Conservation (phyloP, 2,113 vertebrate species). For the Passer montanus region DNA sequence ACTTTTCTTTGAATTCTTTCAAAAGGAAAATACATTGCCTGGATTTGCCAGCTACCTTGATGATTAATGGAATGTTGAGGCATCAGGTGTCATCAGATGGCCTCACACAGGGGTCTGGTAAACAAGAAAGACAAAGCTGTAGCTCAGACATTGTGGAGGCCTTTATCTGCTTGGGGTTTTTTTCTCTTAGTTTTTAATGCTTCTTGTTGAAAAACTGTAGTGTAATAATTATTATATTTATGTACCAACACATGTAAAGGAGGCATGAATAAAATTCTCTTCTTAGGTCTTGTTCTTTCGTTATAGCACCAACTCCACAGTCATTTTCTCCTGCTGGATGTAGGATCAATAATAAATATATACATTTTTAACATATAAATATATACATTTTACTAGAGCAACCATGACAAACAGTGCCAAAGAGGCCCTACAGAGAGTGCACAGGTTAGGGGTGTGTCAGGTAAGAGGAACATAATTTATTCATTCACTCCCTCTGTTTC, state of each 20-base stretch:
- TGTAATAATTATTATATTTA: neutral
- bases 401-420: neutral
- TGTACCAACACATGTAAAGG: neutral
- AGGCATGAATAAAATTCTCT: neutral
- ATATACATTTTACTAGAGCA: neutral
- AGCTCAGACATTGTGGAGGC: neutral
- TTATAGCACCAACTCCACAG: neutral
- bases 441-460: accelerated
- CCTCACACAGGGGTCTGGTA: neutral
- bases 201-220: neutral
- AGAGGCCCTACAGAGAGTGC: neutral
- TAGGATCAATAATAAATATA: neutral
- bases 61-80: neutral
- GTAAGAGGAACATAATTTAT: neutral
- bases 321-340: neutral
- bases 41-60: neutral
- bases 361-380: neutral
- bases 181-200: neutral
- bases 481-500: neutral
- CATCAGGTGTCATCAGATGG: neutral
- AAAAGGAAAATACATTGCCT: neutral
- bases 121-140: neutral
- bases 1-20: neutral
- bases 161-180: neutral
- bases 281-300: neutral